Conservation (phyloP, 2,888 invertebrate genomes). For the Toxonevra muliebris region DNA sequence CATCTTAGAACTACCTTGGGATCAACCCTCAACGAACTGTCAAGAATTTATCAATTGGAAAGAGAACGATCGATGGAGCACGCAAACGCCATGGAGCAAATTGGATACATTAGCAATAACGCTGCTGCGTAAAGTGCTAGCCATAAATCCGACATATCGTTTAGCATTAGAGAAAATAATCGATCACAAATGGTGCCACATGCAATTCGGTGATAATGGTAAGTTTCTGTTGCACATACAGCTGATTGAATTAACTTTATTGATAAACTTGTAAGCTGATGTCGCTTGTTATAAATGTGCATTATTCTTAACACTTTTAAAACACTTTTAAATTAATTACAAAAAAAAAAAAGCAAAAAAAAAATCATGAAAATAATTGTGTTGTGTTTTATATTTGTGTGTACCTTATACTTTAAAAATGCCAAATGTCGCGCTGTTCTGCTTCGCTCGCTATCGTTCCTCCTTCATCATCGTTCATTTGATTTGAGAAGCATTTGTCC, state of each 20-base stretch:
- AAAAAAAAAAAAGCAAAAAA: background rate
- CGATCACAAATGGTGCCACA: slow-evolving; percentile 78
- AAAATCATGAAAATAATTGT: slow-evolving; percentile 16
- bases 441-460: background rate
- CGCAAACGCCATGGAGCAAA: slow-evolving; percentile 81
- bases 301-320: too few species aligned
- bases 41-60: slow-evolving; percentile 80
- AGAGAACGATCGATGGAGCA: slow-evolving; percentile 72
- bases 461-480: background rate
- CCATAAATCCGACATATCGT: slow-evolving; percentile 73
- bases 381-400: slow-evolving; percentile 2
- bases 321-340: too few species aligned
- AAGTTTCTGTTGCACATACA: slow-evolving; percentile 41
- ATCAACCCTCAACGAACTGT: slow-evolving; percentile 78
- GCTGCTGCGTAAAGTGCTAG: slow-evolving; percentile 79
- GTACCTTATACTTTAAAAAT: background rate
- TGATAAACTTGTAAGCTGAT: background rate
- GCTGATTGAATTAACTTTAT: slow-evolving; percentile 1
- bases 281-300: background rate
- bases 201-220: slow-evolving; percentile 65
- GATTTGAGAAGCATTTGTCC: slow-evolving; percentile 66
- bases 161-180: slow-evolving; percentile 75
- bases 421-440: too few species aligned
- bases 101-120: slow-evolving; percentile 79
- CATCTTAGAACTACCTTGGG: slow-evolving; percentile 91